phyloP scores from a whole-genome alignment of 2,113 vertebrate species.

The Laterallus jamaicensis region DNA sequence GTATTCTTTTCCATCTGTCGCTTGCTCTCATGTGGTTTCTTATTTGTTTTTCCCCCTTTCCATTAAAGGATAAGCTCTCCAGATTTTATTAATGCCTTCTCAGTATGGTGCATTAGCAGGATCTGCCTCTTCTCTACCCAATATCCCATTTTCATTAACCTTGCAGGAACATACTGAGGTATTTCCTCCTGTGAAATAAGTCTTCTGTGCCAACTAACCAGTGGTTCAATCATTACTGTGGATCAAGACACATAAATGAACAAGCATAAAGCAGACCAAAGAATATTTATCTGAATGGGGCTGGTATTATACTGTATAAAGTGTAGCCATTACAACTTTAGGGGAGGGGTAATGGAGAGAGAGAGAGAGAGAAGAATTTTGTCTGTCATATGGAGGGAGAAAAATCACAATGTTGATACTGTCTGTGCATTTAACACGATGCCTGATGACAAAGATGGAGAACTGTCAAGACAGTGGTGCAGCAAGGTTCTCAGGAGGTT shows the following conservation, averaged over 20 bases:
- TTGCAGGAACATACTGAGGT: neutral
- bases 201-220: neutral
- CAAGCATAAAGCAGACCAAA: neutral
- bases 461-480: neutral
- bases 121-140: neutral
- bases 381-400: no score
- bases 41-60: rapidly evolving
- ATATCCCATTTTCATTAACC: neutral
- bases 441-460: neutral
- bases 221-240: neutral
- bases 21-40: neutral
- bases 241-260: neutral
- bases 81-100: neutral
- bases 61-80: neutral
- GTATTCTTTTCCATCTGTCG: neutral
- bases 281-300: neutral
- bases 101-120: neutral
- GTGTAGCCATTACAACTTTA: neutral
- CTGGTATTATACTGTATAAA: neutral
- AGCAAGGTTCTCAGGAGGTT: neutral
- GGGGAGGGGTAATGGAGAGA: neutral
- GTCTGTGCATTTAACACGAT: neutral
- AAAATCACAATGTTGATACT: neutral
- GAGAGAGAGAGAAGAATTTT: no score
- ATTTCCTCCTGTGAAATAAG: neutral